Evolutionary conservation across 1,140 invertebrate genomes (phyloP).

Genomic region (Polypedilum vanderplanki): DNA sequence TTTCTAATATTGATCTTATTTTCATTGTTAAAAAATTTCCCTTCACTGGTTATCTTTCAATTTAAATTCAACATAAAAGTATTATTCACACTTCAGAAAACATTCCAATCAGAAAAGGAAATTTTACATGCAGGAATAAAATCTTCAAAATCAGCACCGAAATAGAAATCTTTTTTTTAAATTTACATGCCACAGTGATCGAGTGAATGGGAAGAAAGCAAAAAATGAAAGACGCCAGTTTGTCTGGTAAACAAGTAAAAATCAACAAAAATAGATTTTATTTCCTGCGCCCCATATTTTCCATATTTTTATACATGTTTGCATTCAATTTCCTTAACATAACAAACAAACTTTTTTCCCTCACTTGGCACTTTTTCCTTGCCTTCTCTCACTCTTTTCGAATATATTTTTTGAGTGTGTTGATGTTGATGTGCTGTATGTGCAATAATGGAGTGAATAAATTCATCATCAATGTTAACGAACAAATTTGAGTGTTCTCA

Average conservation of each 20-base stretch:
- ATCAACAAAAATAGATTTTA: constrained; percentile 19
- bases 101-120: too few relatives aligned
- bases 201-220: too few relatives aligned
- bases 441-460: not conserved
- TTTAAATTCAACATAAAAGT: too few relatives aligned
- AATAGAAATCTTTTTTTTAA: too few relatives aligned
- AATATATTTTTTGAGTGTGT: not conserved
- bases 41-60: too few relatives aligned
- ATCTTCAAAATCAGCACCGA: too few relatives aligned
- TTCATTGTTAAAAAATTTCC: too few relatives aligned
- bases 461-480: not conserved
- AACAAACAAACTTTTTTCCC: constrained; percentile 18
- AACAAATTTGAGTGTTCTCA: not conserved
- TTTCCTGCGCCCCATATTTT: constrained; percentile 10
- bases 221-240: not conserved
- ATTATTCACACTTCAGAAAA: too few relatives aligned
- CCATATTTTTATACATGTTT: constrained; percentile 19
- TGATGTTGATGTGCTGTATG: constrained; percentile 9
- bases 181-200: too few relatives aligned
- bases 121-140: too few relatives aligned
- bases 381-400: not conserved
- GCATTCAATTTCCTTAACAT: constrained; percentile 18
- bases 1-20: too few relatives aligned
- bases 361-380: constrained; percentile 16
- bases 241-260: constrained; percentile 18